A percentile compares a stretch with the other conserved stretches of the same genome.
These are phyloP conservation scores for Coreius guichenoti DNA, from an alignment of 2,797 vertebrate species.

Conservation along the genomic window DNA sequence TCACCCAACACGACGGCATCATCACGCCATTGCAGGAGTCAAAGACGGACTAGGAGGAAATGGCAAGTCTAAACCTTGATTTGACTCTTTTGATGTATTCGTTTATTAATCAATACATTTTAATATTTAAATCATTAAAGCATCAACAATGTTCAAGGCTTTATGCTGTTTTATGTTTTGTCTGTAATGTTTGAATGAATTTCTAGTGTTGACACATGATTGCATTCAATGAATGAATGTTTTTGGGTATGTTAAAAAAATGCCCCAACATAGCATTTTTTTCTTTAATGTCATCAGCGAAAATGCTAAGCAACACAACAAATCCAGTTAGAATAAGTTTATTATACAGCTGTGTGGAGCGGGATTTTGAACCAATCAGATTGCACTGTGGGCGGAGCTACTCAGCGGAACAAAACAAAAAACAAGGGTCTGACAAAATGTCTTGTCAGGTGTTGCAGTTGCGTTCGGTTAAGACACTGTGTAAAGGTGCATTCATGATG, in stretches of 20 bases:
- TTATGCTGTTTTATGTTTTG: slow-evolving; percentile 19
- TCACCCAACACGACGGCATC: slow-evolving; percentile 8
- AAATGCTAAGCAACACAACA: background rate
- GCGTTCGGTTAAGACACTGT: background rate
- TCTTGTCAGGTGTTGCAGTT: background rate
- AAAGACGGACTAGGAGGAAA: background rate
- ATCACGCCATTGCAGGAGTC: background rate
- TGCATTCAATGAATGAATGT: background rate
- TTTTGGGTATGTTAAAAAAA: background rate
- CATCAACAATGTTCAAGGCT: background rate
- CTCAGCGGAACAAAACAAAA: background rate
- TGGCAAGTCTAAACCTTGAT: background rate
- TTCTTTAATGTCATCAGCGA: background rate
- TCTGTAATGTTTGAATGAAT: background rate
- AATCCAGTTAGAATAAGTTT: background rate
- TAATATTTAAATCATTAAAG: background rate
- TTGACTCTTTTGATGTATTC: background rate
- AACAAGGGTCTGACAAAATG: background rate
- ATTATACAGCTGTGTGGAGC: background rate
- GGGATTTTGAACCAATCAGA: background rate
- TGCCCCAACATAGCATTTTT: background rate
- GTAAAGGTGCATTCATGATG: background rate
- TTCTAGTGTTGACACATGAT: background rate
- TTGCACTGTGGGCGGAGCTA: background rate
- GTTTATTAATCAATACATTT: slow-evolving; percentile 2